These are phyloP conservation scores for Chaenocephalus aceratus DNA, from an alignment of 2,113 vertebrate species.

Conservation along the genomic window DNA sequence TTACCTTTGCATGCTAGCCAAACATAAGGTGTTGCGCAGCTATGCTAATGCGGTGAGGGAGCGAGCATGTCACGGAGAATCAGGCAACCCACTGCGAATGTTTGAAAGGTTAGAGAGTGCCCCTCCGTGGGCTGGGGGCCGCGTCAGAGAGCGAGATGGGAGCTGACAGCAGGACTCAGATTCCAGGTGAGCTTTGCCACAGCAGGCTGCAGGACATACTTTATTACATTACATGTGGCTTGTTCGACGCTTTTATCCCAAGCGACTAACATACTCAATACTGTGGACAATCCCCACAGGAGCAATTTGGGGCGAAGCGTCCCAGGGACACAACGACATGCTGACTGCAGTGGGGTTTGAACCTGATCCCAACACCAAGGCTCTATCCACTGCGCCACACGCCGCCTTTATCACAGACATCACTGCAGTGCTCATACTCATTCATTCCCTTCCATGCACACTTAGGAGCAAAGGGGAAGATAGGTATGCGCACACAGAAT, in stretches of 20 bases:
- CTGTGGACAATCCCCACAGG: too few relatives aligned
- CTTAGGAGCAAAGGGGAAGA: slow-evolving; percentile 21
- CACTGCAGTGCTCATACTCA: slow-evolving; percentile 43
- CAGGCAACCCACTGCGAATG: slow-evolving; percentile 64
- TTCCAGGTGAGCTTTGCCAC: slow-evolving; percentile 76
- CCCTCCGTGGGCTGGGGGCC: slow-evolving; percentile 53
- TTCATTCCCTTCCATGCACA: slow-evolving; percentile 58
- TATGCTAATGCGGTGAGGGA: slow-evolving; percentile 73
- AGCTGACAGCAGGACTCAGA: slow-evolving; percentile 74
- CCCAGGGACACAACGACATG: too few relatives aligned
- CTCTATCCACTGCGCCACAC: too few relatives aligned
- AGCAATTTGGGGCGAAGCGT: too few relatives aligned
- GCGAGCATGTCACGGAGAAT: slow-evolving; percentile 66
- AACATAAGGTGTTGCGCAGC: slow-evolving; percentile 59
- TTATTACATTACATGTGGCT: neutral
- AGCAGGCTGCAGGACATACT: slow-evolving; percentile 66
- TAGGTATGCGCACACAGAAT: slow-evolving; percentile 13
- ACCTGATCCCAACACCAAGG: too few relatives aligned
- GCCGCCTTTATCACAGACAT: slow-evolving; percentile 25
- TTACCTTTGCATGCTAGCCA: slow-evolving; percentile 25
- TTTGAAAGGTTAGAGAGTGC: slow-evolving; percentile 75
- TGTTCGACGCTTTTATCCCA: too few relatives aligned
- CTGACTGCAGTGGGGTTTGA: too few relatives aligned
- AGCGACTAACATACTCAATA: too few relatives aligned
- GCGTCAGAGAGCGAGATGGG: slow-evolving; percentile 61